Percentiles rank a stretch among this genome's conserved stretches.
Evolutionary conservation across 2,888 invertebrate genomes (phyloP).

Genomic region (Toxonevra muliebris): DNA sequence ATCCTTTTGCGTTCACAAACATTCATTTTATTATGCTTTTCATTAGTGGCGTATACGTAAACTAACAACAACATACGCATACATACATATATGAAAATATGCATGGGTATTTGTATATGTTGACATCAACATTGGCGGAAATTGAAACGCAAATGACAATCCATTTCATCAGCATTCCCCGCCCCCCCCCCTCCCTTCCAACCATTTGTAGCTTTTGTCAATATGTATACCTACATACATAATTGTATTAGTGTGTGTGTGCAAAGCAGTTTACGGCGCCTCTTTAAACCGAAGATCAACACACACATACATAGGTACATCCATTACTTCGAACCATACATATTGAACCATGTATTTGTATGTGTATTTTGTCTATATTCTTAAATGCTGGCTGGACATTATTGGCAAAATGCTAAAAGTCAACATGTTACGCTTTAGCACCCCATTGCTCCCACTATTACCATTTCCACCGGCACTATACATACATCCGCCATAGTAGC

Average conservation of each 20-base stretch:
- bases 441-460: not conserved
- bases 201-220: not conserved
- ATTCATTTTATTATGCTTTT: conserved; percentile 26
- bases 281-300: conserved; percentile 1
- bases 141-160: conserved; percentile 63
- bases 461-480: conserved; percentile 4
- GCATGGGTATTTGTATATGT: not conserved
- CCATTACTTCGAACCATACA: not conserved
- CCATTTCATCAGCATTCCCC: conserved; percentile 60
- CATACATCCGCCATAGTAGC: not conserved
- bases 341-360: not conserved
- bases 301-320: not conserved
- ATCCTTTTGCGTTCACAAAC: conserved; percentile 45
- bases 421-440: not conserved
- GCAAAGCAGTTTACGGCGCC: not conserved
- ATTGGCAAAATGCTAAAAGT: not conserved
- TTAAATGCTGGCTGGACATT: not conserved
- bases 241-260: not conserved
- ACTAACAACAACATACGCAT: conserved; percentile 10
- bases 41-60: conserved; percentile 25
- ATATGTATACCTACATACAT: conserved; percentile 6
- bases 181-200: conserved; percentile 1
- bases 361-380: not conserved
- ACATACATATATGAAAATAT: not conserved
- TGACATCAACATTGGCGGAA: conserved; percentile 53